Evolutionary conservation across 1,140 invertebrate genomes (phyloP).

Genomic region (Triops cancriformis): DNA sequence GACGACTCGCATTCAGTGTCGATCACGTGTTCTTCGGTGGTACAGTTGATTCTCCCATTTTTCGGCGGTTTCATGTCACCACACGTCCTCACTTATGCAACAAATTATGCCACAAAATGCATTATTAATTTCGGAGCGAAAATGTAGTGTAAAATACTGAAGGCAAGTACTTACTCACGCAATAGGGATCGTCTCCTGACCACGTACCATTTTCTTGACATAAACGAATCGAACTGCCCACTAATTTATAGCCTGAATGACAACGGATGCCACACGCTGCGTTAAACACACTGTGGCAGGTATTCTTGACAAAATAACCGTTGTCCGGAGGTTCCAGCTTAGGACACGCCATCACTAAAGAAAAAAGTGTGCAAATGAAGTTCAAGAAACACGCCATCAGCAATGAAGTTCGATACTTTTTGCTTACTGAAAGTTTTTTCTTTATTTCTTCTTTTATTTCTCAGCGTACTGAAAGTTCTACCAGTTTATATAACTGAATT

Average conservation of each 20-base stretch:
- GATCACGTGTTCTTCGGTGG: constrained; percentile 48
- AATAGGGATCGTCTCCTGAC: constrained; percentile 53
- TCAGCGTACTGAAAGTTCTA: too few species aligned
- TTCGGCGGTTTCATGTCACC: constrained; percentile 44
- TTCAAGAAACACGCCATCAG: background rate
- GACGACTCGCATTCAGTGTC: constrained; percentile 56
- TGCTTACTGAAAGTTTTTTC: too few species aligned
- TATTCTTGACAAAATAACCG: constrained; percentile 57
- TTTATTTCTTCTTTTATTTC: too few species aligned
- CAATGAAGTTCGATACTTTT: too few species aligned
- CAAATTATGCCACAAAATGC: background rate
- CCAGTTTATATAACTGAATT: too few species aligned
- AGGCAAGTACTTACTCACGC: constrained; percentile 48
- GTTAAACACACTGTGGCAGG: constrained; percentile 56
- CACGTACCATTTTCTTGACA: constrained; percentile 56
- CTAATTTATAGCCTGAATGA: constrained; percentile 53
- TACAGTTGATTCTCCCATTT: constrained; percentile 53
- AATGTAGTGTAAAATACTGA: constrained; percentile 24
- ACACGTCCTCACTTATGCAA: constrained; percentile 54
- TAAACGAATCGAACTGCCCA: constrained; percentile 54
- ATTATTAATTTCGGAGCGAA: background rate
- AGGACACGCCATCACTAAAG: constrained; percentile 51
- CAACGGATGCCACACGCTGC: constrained; percentile 61
- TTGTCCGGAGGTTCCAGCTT: constrained; percentile 49
- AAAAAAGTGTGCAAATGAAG: constrained; percentile 8